Evolutionary conservation across 1,140 invertebrate species (phyloP), one percentile per base, ranked within the genome.

Genomic region (Cardiocondyla obscurior): DNA sequence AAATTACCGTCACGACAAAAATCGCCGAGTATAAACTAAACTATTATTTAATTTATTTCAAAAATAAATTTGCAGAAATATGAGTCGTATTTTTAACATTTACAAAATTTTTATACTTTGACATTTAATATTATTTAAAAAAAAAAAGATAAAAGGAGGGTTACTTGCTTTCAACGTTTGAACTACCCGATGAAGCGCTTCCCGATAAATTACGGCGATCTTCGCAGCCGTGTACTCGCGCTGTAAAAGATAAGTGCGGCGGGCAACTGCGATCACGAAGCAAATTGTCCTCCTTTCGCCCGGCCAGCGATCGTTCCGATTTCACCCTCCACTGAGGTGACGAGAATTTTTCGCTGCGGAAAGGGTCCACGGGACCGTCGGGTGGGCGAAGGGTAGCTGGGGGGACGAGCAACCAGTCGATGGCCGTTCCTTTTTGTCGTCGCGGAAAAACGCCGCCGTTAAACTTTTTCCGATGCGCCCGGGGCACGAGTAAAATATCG

Each of bases 391-490:
- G 46, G n/a, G 28, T 46, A n/a, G 60, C 28, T 10, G 30, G 16
- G 39, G 33, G 16, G 25, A n/a, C n/a, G n/a, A 44, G 25, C 55
- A 58, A 39, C 6, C 74, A n/a, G 33, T 53, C 53, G 74, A 77
- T 77, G 74, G 74, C 16, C 33, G 46, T 12, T 53, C 25, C 46
- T 79, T 69, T 67, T 79, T 77, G 74, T 67, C 46, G 62, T 30
- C 46, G 74, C 42, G 46, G 46, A 79, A 69, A 69, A 79, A 79
- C 62, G 46, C 46, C 30, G 22, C 49, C 62, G 62, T 64, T 79
- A 79, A 79, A 79, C 74, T 79, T 79, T 79, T 79, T 79, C 74
- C 62, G 30, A 67, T 79, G 46, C 33, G 46, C 57, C 57, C 22
- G 28, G 58, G 30, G 73, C 19, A 33, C 46, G 46, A 69, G 51